A percentile compares a stretch with the other conserved stretches of the same genome.
These are phyloP conservation scores for Nomada fucata DNA, from an alignment of 2,888 invertebrate species.

Conservation along the genomic window DNA sequence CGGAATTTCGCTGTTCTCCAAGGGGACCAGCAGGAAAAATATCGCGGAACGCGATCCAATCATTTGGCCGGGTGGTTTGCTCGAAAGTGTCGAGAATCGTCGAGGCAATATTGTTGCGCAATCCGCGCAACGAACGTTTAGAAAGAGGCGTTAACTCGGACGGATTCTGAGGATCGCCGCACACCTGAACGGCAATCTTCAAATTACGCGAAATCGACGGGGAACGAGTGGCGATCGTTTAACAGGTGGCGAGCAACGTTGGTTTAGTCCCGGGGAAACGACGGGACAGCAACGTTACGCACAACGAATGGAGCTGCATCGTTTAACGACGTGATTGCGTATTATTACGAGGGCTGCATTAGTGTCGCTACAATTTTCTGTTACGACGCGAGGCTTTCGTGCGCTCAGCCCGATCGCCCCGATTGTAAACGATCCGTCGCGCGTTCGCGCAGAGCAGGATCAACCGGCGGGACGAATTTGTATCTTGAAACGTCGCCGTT, in stretches of 20 bases:
- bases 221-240: neutral
- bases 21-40: conserved; percentile 16
- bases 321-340: conserved; percentile 33
- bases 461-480: neutral
- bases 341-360: conserved; percentile 15
- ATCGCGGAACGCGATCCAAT: neutral
- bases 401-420: neutral
- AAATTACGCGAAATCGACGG: neutral
- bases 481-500: neutral
- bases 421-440: neutral
- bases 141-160: neutral
- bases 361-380: conserved; percentile 35
- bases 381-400: neutral
- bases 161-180: neutral
- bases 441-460: neutral
- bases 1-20: neutral
- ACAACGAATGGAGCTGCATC: neutral
- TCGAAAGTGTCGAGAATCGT: conserved; percentile 17
- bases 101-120: conserved; percentile 31
- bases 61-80: conserved; percentile 4
- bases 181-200: neutral
- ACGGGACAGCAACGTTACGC: conserved; percentile 1
- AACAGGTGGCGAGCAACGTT: neutral
- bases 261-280: neutral
- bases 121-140: neutral